These are phyloP conservation scores for Rhingia campestris DNA, from an alignment of 2,888 invertebrate species.

Conservation along the genomic window DNA sequence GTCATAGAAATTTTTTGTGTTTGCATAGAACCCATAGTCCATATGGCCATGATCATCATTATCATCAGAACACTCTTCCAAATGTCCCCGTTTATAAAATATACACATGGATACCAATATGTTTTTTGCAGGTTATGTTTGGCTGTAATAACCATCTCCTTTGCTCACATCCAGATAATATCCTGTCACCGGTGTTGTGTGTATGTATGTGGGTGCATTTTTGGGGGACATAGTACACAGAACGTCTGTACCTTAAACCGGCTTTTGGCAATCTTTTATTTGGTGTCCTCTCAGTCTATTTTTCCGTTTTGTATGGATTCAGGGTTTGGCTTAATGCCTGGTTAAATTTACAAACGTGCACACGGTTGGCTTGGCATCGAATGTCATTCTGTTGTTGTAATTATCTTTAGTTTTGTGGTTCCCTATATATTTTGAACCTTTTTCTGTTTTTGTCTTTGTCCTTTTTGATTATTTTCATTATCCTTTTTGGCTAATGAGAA, in stretches of 20 bases:
- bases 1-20: neutral
- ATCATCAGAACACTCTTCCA: constrained; percentile 39
- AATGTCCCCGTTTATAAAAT: constrained; percentile 47
- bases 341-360: constrained; percentile 66
- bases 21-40: constrained; percentile 5
- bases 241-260: constrained; percentile 4
- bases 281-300: constrained; percentile 5
- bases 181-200: constrained; percentile 61
- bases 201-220: constrained; percentile 15
- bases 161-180: constrained; percentile 45
- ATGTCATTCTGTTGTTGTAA: constrained; percentile 58
- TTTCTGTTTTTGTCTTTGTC: neutral
- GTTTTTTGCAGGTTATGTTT: neutral
- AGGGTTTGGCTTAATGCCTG: constrained; percentile 69
- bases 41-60: constrained; percentile 31
- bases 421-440: constrained; percentile 8
- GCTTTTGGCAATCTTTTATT: constrained; percentile 62
- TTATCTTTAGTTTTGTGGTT: constrained; percentile 67
- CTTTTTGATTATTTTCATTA: constrained; percentile 37
- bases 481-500: constrained; percentile 51
- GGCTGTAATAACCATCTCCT: constrained; percentile 61
- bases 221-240: constrained; percentile 13
- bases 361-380: constrained; percentile 62
- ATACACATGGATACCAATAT: constrained; percentile 6
- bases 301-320: constrained; percentile 42